Conservation (phyloP, 1,140 invertebrate genomes). For the Proctacanthus coquilletti region DNA sequence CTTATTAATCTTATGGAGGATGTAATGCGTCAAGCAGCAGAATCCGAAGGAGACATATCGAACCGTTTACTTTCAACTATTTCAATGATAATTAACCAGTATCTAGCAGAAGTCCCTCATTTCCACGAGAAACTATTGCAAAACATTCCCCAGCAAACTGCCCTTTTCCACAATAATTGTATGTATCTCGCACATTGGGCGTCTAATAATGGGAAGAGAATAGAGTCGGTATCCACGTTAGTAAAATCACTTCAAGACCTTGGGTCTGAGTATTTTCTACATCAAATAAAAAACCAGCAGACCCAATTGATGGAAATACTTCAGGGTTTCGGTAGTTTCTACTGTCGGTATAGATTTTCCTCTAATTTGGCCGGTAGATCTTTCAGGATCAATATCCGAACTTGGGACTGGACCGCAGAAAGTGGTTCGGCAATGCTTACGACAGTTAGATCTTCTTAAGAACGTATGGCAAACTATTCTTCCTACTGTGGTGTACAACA, state of each 20-base stretch:
- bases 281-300: constrained; percentile 56
- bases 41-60: constrained; percentile 42
- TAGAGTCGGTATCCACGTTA: constrained; percentile 25
- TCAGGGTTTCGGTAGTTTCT: constrained; percentile 47
- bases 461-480: constrained; percentile 61
- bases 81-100: constrained; percentile 62
- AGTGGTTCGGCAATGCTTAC: constrained; percentile 61
- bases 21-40: constrained; percentile 52
- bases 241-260: constrained; percentile 40
- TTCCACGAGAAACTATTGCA: constrained; percentile 63
- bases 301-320: constrained; percentile 56
- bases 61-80: constrained; percentile 47
- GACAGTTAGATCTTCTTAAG: constrained; percentile 68
- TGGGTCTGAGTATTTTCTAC: constrained; percentile 48
- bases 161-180: constrained; percentile 87
- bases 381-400: constrained; percentile 37
- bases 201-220: constrained; percentile 18
- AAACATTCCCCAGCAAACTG: constrained; percentile 71
- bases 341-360: too few species aligned
- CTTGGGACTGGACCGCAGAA: constrained; percentile 50
- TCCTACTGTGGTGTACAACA: constrained; percentile 30
- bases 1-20: constrained; percentile 51
- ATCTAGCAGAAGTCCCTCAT: constrained; percentile 57
- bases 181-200: constrained; percentile 64
- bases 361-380: too few species aligned